phyloP scores from a whole-genome alignment of 2,113 vertebrate genomes.

The Hassar affinis region DNA sequence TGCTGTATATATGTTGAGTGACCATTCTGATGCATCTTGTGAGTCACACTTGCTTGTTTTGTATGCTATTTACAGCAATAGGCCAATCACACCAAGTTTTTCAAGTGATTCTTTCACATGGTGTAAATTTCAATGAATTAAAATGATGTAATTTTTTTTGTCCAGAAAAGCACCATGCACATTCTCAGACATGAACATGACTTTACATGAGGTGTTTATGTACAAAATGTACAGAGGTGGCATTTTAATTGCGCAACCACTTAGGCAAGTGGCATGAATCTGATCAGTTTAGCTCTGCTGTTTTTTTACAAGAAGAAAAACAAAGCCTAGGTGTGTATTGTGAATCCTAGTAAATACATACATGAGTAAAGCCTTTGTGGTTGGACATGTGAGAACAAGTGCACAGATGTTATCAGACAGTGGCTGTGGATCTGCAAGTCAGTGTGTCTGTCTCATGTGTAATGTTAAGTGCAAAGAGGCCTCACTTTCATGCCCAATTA shows the following conservation, averaged over 20 bases:
- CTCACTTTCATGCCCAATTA: slow-evolving; percentile 48
- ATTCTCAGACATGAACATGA: too few species aligned
- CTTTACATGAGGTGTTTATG: neutral
- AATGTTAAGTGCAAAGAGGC: slow-evolving; percentile 33
- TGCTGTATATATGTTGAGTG: too few species aligned
- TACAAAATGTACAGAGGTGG: neutral
- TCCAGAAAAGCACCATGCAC: too few species aligned
- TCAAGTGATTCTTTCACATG: neutral
- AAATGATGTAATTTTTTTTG: too few species aligned
- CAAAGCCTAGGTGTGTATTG: neutral
- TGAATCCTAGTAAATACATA: slow-evolving; percentile 19
- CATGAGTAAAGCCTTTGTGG: slow-evolving; percentile 22
- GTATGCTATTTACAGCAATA: neutral
- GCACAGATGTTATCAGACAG: slow-evolving; percentile 3
- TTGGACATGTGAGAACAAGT: slow-evolving; percentile 39
- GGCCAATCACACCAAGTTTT: neutral
- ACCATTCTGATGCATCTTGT: neutral
- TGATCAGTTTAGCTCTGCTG: neutral
- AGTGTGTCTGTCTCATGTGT: slow-evolving; percentile 19
- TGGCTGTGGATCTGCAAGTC: slow-evolving; percentile 5
- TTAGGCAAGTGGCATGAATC: slow-evolving; percentile 6
- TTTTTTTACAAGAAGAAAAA: slow-evolving; percentile 8
- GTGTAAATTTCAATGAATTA: neutral
- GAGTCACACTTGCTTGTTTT: neutral
- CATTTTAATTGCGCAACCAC: slow-evolving; percentile 26